Base-by-base conservation (phyloP, 2,888 invertebrate genomes). In the Atherix ibis region DNA sequence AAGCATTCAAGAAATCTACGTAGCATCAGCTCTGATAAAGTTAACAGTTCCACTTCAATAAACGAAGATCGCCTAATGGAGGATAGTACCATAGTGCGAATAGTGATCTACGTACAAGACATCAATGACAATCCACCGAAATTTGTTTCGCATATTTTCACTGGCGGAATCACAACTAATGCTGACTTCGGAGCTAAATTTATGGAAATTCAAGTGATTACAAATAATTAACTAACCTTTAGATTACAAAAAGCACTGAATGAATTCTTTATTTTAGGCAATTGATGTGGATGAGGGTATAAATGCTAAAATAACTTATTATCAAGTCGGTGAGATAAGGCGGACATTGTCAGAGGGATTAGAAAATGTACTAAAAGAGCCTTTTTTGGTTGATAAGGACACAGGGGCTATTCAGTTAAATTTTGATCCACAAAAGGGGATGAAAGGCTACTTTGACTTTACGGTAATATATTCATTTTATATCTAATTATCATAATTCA, bases 381-480 rank as follows among this genome's bases (percentile, higher is more conserved):
- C 89, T 0, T 92, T 92, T 60, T 62, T 88, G 5, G 76, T 89
- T 2, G 78, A 92, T 48, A 64, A 64, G 26, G 71, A 77, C n/a
- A 79, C 82, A 1, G 89, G 91, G 1, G 77, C 78, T 2, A 74
- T 95, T 16, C 73, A 75, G 38, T 66, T 95, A 4, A 92, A 94
- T 60, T 92, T 94, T 52, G 92, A 92, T 63, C 94, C 94, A 1
- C 91, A 92, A 55, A 81, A 85, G 47, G 84, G 85, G 35, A 92
- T 92, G 94, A 92, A 91, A 54, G 95, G 94, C 26, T 92, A 91
- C 57, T 94, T 94, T 53, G 85, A 89, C 62, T 89, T 92, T 49
- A 76, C 77, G 72, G 80, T 79, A 54, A 40, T 6, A 8, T 6
- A 10, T 22, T 22, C 10, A 8, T 13, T 18, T 30, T 18, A 18